A percentile compares a stretch with the other conserved stretches of the same genome.
These are phyloP conservation scores for Apodemia mormo DNA, from an alignment of 2,888 invertebrate species.

Conservation along the genomic window DNA sequence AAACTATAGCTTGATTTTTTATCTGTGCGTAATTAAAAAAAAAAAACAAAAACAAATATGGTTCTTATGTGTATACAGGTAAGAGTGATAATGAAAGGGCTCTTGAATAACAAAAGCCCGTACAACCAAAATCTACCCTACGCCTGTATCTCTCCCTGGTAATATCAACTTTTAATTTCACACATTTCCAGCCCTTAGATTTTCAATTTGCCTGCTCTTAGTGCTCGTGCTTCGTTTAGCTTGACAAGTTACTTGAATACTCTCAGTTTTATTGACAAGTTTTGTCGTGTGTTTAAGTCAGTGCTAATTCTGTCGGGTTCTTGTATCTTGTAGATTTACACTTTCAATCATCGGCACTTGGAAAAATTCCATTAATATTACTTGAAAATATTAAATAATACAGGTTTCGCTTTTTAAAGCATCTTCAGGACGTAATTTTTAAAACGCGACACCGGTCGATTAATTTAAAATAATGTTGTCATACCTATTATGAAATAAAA, in stretches of 20 bases:
- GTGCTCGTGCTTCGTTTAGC: constrained; percentile 29
- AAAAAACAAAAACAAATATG: constrained; percentile 22
- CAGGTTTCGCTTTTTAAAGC: too few species aligned
- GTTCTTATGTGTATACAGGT: constrained; percentile 8
- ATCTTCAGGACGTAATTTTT: too few species aligned
- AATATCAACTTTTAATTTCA: constrained; percentile 36
- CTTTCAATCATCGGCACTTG: not conserved
- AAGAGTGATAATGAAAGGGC: constrained; percentile 17
- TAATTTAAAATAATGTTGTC: too few species aligned
- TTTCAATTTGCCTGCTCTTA: constrained; percentile 34
- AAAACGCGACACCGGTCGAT: too few species aligned
- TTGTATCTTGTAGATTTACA: not conserved
- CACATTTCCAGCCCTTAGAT: constrained; percentile 38
- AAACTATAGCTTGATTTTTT: constrained; percentile 22
- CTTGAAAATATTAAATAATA: too few species aligned
- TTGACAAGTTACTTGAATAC: constrained; percentile 13
- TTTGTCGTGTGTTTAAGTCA: not conserved
- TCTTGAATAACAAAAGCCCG: constrained; percentile 14
- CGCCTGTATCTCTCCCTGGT: constrained; percentile 24
- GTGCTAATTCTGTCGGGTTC: not conserved
- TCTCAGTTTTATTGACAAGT: not conserved
- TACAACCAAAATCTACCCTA: constrained; percentile 23
- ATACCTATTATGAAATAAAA: too few species aligned
- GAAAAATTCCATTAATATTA: not conserved
- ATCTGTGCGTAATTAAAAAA: constrained; percentile 24